These are phyloP conservation scores for Myiozetetes cayanensis DNA, from an alignment of 2,113 vertebrate genomes.

Conservation along the genomic window DNA sequence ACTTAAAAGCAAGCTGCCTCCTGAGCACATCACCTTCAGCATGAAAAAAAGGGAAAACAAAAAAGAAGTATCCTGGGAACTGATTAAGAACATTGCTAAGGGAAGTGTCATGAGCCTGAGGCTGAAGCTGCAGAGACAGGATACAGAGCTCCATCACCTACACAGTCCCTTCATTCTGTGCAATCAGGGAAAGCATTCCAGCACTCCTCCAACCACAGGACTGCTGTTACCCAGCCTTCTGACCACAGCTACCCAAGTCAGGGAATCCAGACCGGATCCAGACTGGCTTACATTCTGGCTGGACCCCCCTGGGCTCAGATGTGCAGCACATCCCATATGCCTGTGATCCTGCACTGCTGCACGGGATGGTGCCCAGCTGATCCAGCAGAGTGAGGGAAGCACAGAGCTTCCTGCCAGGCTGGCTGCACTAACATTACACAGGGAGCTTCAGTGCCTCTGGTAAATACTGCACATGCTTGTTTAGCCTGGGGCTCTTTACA, in stretches of 20 bases:
- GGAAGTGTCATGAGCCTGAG: background rate
- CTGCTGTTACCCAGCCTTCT: background rate
- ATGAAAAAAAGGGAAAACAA: background rate
- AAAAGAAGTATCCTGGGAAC: background rate
- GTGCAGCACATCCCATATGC: background rate
- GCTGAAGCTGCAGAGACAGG: background rate
- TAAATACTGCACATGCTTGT: conserved; percentile 54
- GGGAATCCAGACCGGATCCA: background rate
- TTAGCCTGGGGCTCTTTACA: conserved; percentile 57
- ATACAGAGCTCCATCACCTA: background rate
- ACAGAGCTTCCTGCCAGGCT: background rate
- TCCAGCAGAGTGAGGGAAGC: background rate
- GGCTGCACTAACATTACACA: background rate
- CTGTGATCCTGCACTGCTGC: rapidly evolving
- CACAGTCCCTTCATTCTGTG: background rate
- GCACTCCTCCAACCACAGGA: background rate
- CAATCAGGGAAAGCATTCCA: background rate
- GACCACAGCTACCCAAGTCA: background rate
- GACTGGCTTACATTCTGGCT: background rate
- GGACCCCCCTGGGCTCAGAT: rapidly evolving
- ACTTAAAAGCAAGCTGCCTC: background rate
- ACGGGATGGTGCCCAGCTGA: background rate
- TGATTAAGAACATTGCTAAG: background rate
- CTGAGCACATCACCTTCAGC: background rate
- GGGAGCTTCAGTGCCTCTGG: background rate